A percentile compares a stretch with the other conserved stretches of the same genome.
These are phyloP conservation scores for Ficedula albicollis DNA, from an alignment of 2,797 vertebrate genomes.

Conservation along the genomic window DNA sequence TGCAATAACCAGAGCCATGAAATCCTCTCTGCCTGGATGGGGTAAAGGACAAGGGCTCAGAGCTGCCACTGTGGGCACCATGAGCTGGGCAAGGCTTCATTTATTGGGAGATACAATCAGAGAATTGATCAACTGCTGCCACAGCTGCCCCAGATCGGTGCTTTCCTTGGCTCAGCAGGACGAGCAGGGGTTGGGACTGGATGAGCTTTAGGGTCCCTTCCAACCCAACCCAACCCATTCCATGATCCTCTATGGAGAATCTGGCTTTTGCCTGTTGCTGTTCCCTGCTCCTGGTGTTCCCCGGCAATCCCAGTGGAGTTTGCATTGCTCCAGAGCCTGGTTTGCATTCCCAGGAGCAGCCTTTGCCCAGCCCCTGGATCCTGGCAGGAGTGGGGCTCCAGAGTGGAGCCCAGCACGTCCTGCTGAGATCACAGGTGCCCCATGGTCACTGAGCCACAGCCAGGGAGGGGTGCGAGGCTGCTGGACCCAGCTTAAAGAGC, in stretches of 20 bases:
- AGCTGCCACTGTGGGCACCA: not conserved
- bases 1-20: not conserved
- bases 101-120: not conserved
- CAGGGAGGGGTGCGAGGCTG: not conserved
- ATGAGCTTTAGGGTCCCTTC: not conserved
- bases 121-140: not conserved
- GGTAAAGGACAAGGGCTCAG: not conserved
- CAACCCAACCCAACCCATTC: not conserved
- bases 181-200: not conserved
- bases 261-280: not conserved
- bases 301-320: not conserved
- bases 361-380: not conserved
- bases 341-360: not conserved
- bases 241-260: no score
- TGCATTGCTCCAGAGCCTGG: not conserved
- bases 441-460: not conserved
- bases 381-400: not conserved
- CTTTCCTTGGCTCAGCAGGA: not conserved
- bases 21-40: not conserved
- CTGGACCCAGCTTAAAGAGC: not conserved
- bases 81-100: not conserved
- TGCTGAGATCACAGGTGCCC: not conserved
- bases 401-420: not conserved
- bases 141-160: not conserved
- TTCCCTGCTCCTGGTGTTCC: not conserved